Percentiles rank a stretch among this genome's conserved stretches.
These are phyloP conservation scores for Myotis lucifugus DNA, from an alignment of 2,113 vertebrate genomes.

Conservation along the genomic window DNA sequence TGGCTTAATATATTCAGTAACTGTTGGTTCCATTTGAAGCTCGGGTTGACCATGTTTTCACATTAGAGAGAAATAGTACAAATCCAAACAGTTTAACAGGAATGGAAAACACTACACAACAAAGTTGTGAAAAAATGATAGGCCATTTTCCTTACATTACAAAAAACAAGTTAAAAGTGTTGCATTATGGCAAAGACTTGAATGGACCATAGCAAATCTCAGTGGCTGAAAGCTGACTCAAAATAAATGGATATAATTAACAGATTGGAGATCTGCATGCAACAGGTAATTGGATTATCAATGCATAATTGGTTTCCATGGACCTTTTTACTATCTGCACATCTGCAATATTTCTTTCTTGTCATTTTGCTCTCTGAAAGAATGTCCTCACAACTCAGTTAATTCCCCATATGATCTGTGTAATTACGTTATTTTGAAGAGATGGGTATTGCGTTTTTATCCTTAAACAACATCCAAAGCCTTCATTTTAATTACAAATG, in stretches of 20 bases:
- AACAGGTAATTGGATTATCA: constrained; percentile 84
- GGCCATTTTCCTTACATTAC: not conserved
- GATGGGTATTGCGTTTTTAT: constrained; percentile 44
- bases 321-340: constrained; percentile 76
- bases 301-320: constrained; percentile 82
- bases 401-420: constrained; percentile 67
- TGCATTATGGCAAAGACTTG: constrained; percentile 69
- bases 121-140: constrained; percentile 19
- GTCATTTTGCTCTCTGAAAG: constrained; percentile 80
- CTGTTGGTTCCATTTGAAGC: not conserved
- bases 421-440: constrained; percentile 77
- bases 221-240: constrained; percentile 78
- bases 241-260: constrained; percentile 85
- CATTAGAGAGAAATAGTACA: constrained; percentile 38
- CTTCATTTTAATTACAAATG: constrained; percentile 76
- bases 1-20: constrained; percentile 30
- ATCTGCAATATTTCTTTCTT: constrained; percentile 81
- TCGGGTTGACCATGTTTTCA: constrained; percentile 11
- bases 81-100: not conserved
- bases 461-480: constrained; percentile 51
- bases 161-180: constrained; percentile 59
- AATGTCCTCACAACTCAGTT: constrained; percentile 78
- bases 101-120: not conserved
- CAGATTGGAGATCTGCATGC: constrained; percentile 83
- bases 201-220: constrained; percentile 78